phyloP scores from a whole-genome alignment of 1,140 invertebrate species.

The Homarus americanus region DNA sequence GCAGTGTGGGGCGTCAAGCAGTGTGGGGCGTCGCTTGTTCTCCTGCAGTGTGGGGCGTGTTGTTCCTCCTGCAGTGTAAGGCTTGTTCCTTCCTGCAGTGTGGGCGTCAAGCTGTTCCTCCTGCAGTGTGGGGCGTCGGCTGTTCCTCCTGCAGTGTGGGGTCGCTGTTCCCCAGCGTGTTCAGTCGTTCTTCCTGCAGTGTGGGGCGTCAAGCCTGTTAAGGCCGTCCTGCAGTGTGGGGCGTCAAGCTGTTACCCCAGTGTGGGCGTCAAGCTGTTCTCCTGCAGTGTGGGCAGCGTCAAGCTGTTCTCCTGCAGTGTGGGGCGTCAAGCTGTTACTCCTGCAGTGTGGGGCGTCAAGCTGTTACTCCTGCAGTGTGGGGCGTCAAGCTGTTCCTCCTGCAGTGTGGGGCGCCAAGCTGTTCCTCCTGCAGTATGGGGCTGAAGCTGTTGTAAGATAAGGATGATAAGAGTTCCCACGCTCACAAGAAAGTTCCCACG shows the following conservation, averaged over 20 bases:
- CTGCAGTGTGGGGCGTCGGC: not conserved
- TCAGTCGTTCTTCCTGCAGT: not conserved
- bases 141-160: not conserved
- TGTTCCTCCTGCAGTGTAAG: no score
- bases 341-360: not conserved
- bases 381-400: not conserved
- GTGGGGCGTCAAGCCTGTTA: not conserved
- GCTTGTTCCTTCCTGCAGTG: not conserved
- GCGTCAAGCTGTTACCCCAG: not conserved
- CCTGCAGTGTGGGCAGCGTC: not conserved
- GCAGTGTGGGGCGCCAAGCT: not conserved
- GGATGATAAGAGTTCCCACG: no score
- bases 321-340: no score
- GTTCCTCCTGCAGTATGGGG: not conserved
- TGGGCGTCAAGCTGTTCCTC: not conserved
- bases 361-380: not conserved
- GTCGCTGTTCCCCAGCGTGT: not conserved
- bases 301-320: no score
- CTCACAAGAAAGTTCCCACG: no score
- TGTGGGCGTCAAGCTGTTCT: not conserved
- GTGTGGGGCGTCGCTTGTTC: not conserved
- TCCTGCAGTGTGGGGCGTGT: not conserved
- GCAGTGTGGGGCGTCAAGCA: not conserved
- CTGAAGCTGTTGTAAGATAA: no score
- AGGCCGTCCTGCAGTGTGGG: no score